Evolutionary conservation across 64 coral and sea anemone genomes (phyloP), one percentile per base, ranked within the genome.

Genomic region (Anthopleura sola): DNA sequence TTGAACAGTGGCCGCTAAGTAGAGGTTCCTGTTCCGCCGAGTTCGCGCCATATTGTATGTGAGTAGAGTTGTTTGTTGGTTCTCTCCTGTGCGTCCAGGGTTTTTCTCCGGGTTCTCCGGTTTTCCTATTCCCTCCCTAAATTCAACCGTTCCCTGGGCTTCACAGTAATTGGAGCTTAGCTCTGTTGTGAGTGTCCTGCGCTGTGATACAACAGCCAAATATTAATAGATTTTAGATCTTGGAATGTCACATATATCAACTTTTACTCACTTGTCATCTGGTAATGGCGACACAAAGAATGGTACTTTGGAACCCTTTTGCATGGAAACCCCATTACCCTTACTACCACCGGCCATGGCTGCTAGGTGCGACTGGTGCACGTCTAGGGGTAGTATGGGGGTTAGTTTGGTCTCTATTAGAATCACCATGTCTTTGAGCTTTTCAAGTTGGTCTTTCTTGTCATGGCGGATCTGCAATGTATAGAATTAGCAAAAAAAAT

Each of bases 401-500:
- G 89, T 51, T 6, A 98, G 75, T 40, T 98, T 98, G 60, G 86
- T 92, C 40, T 98, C 95, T 80, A 98, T 89, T 39, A 91, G 80
- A 17, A 94, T 86, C 19, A 94, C 69, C 75, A 91, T 94, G 58
- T 91, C 89, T 76, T 84, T 86, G 37, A 98, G 78, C 56, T 91
- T 91, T 77, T 98, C 95, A 24, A 98, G 88, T 71, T 98, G 92
- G 31, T 98, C 95, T 20, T 92, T 98, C 83, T 89, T 93, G 44
- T 98, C 95, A 55, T 98, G 95, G 19, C 95, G 95, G 71, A 98
- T 88, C 95, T 98, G 60, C 47, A 68, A 69, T 33, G 24, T 10
- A 33, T n/a, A 51, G 49, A 40, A 16, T 37, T 57, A 79, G 21
- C 76, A n/a, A 18, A 23, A 3, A 26, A 77, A 14, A 20, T 2